These are phyloP conservation scores for Enhydra lutris DNA, from an alignment of 2,113 vertebrate genomes.

Conservation along the genomic window DNA sequence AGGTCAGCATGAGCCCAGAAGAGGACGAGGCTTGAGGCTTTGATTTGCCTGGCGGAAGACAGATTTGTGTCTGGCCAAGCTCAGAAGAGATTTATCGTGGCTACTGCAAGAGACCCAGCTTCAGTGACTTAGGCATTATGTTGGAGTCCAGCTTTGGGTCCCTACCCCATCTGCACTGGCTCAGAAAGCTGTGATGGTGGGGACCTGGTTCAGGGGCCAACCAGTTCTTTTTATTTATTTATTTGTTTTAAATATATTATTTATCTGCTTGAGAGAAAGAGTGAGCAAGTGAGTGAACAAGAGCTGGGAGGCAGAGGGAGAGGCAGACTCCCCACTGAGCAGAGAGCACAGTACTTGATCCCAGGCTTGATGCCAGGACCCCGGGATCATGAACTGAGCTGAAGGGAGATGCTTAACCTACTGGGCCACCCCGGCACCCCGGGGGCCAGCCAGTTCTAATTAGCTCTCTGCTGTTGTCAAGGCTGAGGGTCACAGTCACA, in stretches of 20 bases:
- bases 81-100: neutral
- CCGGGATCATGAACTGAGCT: too few species aligned
- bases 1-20: neutral
- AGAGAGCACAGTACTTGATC: too few species aligned
- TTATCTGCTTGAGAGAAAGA: too few species aligned
- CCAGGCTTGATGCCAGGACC: too few species aligned
- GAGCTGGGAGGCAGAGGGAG: too few species aligned
- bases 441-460: neutral
- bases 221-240: too few species aligned
- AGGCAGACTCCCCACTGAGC: too few species aligned
- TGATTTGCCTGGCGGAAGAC: neutral
- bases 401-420: too few species aligned
- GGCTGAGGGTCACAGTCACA: neutral
- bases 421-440: too few species aligned
- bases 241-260: too few species aligned
- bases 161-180: neutral
- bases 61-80: neutral
- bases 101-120: neutral
- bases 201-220: neutral
- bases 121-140: neutral
- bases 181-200: neutral
- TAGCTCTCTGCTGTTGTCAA: neutral
- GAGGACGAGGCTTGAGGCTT: neutral
- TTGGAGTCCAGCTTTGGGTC: neutral
- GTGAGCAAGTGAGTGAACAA: too few species aligned